Evolutionary conservation across 2,888 invertebrate genomes (phyloP).

Genomic region (Drosophila kanekoi): DNA sequence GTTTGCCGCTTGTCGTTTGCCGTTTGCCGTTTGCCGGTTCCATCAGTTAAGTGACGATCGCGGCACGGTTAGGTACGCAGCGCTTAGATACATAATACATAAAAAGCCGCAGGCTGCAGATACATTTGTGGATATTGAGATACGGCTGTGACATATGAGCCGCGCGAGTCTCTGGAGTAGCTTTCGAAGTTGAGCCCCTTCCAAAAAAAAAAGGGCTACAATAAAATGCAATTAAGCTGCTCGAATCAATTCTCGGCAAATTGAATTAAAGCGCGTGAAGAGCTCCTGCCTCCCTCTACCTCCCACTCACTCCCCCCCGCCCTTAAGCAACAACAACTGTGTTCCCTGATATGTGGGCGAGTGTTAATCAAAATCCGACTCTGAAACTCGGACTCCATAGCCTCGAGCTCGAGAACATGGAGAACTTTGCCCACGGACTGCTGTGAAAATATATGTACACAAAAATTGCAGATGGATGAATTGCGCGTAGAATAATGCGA

Average conservation of each 20-base stretch:
- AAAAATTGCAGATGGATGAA: conserved; percentile 11
- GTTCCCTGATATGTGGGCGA: conserved; percentile 11
- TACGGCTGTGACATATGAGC: too few relatives aligned
- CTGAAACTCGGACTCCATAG: too few relatives aligned
- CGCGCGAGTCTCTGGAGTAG: conserved; percentile 3
- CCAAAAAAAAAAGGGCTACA: conserved; percentile 49
- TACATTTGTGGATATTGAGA: not conserved
- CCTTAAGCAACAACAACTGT: conserved; percentile 24
- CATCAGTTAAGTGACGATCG: conserved; percentile 82
- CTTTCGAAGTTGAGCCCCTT: conserved; percentile 11
- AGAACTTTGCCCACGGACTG: too few relatives aligned
- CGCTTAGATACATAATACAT: conserved; percentile 17
- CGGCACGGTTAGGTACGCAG: conserved; percentile 71
- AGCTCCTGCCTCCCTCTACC: not conserved
- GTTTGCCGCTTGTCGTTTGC: conserved; percentile 23
- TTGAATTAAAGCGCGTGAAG: conserved; percentile 76
- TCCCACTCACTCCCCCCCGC: too few relatives aligned
- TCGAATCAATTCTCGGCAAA: conserved; percentile 72
- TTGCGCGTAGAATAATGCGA: not conserved
- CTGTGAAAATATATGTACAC: not conserved
- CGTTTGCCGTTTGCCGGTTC: conserved; percentile 53
- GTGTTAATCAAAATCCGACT: too few relatives aligned
- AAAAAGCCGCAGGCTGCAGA: not conserved
- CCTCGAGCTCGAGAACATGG: too few relatives aligned
- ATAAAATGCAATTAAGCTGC: conserved; percentile 76